Evolutionary conservation across 2,888 invertebrate species (phyloP), one percentile per base, ranked within the genome.

Genomic region (Amphipyra tragopoginis): DNA sequence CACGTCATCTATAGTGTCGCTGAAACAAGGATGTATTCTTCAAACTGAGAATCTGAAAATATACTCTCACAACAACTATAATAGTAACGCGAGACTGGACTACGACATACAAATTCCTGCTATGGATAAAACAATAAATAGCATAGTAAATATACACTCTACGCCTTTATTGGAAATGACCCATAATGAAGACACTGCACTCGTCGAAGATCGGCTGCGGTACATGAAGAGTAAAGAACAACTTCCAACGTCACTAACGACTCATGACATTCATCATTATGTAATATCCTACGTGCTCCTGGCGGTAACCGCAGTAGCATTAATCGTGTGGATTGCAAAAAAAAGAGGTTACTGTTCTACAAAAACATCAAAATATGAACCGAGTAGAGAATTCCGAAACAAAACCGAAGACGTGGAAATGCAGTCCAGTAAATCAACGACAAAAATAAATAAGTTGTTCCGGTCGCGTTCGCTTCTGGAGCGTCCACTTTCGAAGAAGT

Each of bases 21-120:
- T 58, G 29, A 40, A 21, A 21, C 58, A 58, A 51, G 58, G 58
- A 34, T 58, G 47, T 39, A 9, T 59, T n/a, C 29, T 59, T 8
- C 58, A 59, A 21, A 39, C 52, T 3, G 34, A 47, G 13, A 52
- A 51, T 10, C 14, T 59, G 11, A 52, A 33, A 29, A 58, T 58
- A n/a, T 34, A 45, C 15, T 29, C 47, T 39, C 52, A 42, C 33
- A 52, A 59, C n/a, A 9, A 52, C n/a, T 59, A 59, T 47, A 5
- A 58, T 33, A 52, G 42, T 11, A 52, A 52, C 52, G 42, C 34
- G 5, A 52, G 29, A n/a, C 29, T 52, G 34, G 15, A 52, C 40
- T 42, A 52, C 15, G 34, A 43, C 42, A 42, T 52, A 2, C 15
- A 42, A 43, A 33, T 52, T 15, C 52, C 52, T 13, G 33, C 42